These are phyloP conservation scores for Diachasmimorpha longicaudata DNA, from an alignment of 1,140 invertebrate species.

Conservation along the genomic window DNA sequence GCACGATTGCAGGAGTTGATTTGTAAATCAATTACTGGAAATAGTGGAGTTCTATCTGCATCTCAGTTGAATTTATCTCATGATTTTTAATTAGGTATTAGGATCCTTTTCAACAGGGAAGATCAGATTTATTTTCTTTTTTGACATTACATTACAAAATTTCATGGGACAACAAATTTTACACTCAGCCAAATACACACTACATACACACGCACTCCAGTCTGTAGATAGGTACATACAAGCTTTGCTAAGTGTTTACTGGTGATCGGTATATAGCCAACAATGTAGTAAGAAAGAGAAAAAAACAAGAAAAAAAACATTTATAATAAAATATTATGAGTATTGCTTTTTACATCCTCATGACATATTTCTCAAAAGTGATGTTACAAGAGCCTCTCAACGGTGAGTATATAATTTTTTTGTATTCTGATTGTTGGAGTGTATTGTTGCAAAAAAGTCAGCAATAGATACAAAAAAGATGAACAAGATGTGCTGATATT, in stretches of 20 bases:
- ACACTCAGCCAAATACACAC: conserved; percentile 20
- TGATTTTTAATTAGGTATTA: neutral
- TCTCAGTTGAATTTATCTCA: no score
- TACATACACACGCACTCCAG: conserved; percentile 40
- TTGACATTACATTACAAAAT: neutral
- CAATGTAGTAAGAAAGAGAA: conserved; percentile 50
- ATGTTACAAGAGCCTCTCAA: neutral
- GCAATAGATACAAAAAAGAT: no score
- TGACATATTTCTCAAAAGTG: neutral
- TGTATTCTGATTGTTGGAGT: no score
- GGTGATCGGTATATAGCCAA: conserved; percentile 61
- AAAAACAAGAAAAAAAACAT: conserved; percentile 41
- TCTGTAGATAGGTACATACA: conserved; percentile 61
- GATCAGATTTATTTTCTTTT: neutral
- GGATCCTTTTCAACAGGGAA: neutral
- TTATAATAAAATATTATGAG: conserved; percentile 61
- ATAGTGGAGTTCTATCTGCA: neutral
- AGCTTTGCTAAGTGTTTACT: conserved; percentile 63
- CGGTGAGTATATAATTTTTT: neutral
- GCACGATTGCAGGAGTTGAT: neutral
- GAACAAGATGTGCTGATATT: no score
- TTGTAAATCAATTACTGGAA: neutral
- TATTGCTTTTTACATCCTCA: neutral
- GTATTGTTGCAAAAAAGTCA: no score
- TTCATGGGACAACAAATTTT: neutral